These are phyloP conservation scores for Holcopasites calliopsidis DNA, from an alignment of 1,140 invertebrate genomes.

Conservation along the genomic window DNA sequence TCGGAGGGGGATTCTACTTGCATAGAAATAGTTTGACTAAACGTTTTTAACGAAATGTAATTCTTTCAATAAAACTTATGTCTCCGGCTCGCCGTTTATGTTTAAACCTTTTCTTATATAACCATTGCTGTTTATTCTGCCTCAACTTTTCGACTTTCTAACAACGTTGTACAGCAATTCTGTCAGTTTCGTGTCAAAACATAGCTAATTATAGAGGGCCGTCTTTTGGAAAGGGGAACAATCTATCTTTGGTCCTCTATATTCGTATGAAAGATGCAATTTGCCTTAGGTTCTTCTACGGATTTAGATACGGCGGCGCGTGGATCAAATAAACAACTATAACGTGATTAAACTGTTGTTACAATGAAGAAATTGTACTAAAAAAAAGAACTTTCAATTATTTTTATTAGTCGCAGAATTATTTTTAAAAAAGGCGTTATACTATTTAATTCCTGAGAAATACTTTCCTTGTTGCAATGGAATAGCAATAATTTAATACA, in stretches of 20 bases:
- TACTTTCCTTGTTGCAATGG: not conserved
- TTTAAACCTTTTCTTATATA: not conserved
- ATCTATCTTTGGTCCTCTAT: conserved; percentile 50
- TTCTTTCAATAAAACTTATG: not conserved
- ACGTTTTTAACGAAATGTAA: too few species aligned
- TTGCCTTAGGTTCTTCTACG: conserved; percentile 47
- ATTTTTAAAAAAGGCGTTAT: not conserved
- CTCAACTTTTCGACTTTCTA: not conserved
- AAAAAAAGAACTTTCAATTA: not conserved
- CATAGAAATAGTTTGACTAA: too few species aligned
- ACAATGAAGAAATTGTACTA: not conserved
- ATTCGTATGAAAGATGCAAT: conserved; percentile 50
- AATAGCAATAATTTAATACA: too few species aligned
- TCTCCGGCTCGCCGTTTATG: not conserved
- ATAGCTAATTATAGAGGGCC: conserved; percentile 38
- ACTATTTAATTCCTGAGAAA: not conserved
- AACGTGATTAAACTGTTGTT: not conserved
- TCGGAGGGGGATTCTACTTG: too few species aligned
- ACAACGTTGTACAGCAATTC: conserved; percentile 28
- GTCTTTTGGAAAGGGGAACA: conserved; percentile 46
- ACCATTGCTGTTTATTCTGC: not conserved
- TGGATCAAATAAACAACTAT: conserved; percentile 24
- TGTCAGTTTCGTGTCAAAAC: conserved; percentile 46
- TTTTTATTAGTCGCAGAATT: not conserved
- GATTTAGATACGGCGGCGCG: conserved; percentile 15